A percentile compares a stretch with the other conserved stretches of the same genome.
phyloP scores from a whole-genome alignment of 2,797 vertebrate genomes.

The Bucorvus abyssinicus region DNA sequence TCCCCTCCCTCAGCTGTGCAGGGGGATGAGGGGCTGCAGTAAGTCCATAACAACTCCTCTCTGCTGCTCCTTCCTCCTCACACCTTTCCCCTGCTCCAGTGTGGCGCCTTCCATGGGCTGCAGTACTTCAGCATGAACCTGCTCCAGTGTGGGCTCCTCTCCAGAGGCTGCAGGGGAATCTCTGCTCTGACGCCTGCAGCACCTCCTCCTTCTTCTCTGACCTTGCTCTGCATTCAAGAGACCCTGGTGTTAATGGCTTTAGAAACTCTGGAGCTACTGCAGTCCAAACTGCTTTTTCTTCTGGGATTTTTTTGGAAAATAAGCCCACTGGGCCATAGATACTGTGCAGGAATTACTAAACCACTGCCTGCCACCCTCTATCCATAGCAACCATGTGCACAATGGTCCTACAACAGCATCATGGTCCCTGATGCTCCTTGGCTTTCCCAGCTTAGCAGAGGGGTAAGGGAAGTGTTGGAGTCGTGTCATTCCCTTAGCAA shows the following conservation, averaged over 20 bases:
- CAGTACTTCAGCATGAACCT: background rate
- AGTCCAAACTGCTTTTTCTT: background rate
- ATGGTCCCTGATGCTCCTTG: background rate
- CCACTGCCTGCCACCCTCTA: background rate
- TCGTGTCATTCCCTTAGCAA: background rate
- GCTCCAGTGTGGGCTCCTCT: background rate
- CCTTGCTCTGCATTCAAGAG: background rate
- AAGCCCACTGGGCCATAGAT: background rate
- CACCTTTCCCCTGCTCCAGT: background rate
- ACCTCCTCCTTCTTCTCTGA: background rate
- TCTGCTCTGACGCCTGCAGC: background rate
- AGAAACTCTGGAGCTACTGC: background rate
- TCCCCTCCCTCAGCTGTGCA: background rate
- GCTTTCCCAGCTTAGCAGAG: background rate
- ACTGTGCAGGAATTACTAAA: background rate
- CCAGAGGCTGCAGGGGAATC: background rate
- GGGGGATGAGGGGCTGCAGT: background rate
- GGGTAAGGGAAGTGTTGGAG: background rate
- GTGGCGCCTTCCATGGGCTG: background rate
- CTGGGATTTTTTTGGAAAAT: background rate
- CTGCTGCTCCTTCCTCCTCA: background rate
- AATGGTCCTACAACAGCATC: background rate
- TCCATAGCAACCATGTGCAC: fast-evolving
- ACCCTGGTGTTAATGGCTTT: background rate
- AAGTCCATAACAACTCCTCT: background rate